Base-by-base conservation (phyloP, 2,888 invertebrate species). In the Lasioglossum morio region DNA sequence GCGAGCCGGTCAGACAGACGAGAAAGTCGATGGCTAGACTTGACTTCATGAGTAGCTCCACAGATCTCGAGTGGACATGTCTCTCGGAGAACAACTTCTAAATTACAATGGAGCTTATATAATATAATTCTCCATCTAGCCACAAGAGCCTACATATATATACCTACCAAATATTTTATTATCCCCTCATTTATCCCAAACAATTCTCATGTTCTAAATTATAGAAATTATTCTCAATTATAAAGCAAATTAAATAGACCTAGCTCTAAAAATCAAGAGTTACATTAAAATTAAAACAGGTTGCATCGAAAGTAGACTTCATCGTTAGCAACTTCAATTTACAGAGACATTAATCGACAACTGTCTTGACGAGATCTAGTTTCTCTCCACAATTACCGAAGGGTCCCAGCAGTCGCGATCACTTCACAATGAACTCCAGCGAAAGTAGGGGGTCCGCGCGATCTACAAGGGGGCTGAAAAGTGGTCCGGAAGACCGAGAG, bases 1-100 rank as follows among this genome's bases (percentile, higher is more conserved):
- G 79, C 88, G 79, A 82, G 82, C 77, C 81, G 66, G 73, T 79
- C 82, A 78, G 87, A 81, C 85, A 77, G 82, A 84, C 89, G 77
- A 78, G 84, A 83, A 70, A 77, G 74, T 69, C 84, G 77, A 43
- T 30, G 73, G 70, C 70, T 60, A 27, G 72, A 46, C 74, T 48
- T 53, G 27, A 30, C 48, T 48, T 73, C 8, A 2, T 3, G 23
- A n/a, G 53, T n/a, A n/a, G 48, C 48, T 48, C 23, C 48, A 48
- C 48, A 48, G 53, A 53, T 53, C 53, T 53, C 53, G 23, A 10
- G 1, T 53, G 53, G 53, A 53, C 53, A n/a, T 53, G 53, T 53
- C 23, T 53, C 53, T 53, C 23, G 1, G 53, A 53, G 10, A 23
- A 23, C 53, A 53, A 53, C 53, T 53, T 53, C 53, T 23, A 53